Percentiles rank a stretch among this genome's conserved stretches.
These are phyloP conservation scores for Narcine bancroftii DNA, from an alignment of 2,113 vertebrate genomes.

Conservation along the genomic window DNA sequence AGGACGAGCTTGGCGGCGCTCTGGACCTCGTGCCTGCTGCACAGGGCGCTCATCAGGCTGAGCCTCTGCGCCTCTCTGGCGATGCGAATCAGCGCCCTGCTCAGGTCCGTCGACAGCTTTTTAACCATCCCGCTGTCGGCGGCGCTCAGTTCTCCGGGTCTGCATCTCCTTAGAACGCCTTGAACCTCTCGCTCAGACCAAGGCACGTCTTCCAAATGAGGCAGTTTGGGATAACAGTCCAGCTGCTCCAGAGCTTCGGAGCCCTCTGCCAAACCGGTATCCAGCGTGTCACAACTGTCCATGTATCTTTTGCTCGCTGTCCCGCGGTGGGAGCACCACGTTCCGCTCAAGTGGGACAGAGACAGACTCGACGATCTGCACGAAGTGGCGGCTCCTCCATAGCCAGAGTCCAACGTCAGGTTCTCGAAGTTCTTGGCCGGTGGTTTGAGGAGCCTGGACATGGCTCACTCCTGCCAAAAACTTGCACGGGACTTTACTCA, in stretches of 20 bases:
- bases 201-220: slow-evolving; percentile 63
- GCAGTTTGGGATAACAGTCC: slow-evolving; percentile 56
- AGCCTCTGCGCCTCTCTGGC: slow-evolving; percentile 65
- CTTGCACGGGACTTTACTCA: too few species aligned
- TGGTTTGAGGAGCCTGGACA: slow-evolving; percentile 43
- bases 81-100: slow-evolving; percentile 56
- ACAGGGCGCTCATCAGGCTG: slow-evolving; percentile 61
- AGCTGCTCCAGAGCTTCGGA: slow-evolving; percentile 61
- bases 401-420: slow-evolving; percentile 71
- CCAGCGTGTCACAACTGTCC: slow-evolving; percentile 8
- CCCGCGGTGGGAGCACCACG: slow-evolving; percentile 41
- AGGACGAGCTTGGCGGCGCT: slow-evolving; percentile 62
- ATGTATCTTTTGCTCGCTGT: too few species aligned
- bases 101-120: slow-evolving; percentile 44
- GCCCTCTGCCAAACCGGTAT: slow-evolving; percentile 24
- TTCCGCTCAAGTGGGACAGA: slow-evolving; percentile 54
- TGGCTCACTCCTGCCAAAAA: too few species aligned
- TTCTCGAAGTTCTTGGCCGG: slow-evolving; percentile 67
- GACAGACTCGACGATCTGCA: slow-evolving; percentile 69
- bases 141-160: background rate
- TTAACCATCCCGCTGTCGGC: slow-evolving; percentile 45
- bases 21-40: slow-evolving; percentile 65
- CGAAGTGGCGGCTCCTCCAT: slow-evolving; percentile 69
- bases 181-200: slow-evolving; percentile 64
- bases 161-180: slow-evolving; percentile 56